phyloP scores from a whole-genome alignment of 2,888 invertebrate genomes.

The Altica lythri region DNA sequence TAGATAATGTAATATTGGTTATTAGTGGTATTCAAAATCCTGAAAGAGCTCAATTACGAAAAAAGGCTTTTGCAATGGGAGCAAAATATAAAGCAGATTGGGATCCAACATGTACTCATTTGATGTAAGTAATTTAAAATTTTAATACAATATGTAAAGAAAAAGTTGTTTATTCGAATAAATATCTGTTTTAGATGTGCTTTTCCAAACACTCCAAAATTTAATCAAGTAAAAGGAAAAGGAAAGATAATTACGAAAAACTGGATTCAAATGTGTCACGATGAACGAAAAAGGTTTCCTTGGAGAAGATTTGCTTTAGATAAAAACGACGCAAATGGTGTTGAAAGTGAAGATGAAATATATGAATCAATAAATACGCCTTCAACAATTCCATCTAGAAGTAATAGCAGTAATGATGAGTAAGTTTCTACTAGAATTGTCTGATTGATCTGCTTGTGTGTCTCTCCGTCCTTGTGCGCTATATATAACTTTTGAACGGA shows the following conservation, averaged over 20 bases:
- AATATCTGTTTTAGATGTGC: conserved; percentile 71
- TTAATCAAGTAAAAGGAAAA: conserved; percentile 69
- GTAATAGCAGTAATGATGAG: conserved; percentile 35
- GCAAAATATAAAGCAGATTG: conserved; percentile 79
- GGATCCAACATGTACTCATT: conserved; percentile 77
- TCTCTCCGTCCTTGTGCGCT: too few relatives aligned
- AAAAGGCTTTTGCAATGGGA: conserved; percentile 75
- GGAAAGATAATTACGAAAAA: conserved; percentile 69
- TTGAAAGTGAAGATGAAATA: conserved; percentile 63
- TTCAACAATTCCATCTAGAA: too few relatives aligned
- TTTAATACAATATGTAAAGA: too few relatives aligned
- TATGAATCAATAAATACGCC: conserved; percentile 49
- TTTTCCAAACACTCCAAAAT: conserved; percentile 87
- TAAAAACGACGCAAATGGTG: conserved; percentile 52
- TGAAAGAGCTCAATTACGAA: conserved; percentile 68
- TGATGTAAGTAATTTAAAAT: conserved; percentile 72
- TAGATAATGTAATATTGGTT: conserved; percentile 74
- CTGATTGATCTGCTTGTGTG: too few relatives aligned
- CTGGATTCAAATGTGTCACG: conserved; percentile 76
- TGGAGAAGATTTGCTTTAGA: conserved; percentile 66
- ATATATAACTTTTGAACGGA: too few relatives aligned
- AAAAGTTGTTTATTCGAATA: too few relatives aligned
- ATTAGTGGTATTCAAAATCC: conserved; percentile 90
- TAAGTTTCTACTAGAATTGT: too few relatives aligned
- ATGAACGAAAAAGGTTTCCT: conserved; percentile 65